Conservation (phyloP, 2,113 vertebrate species). For the Nicator chloris region DNA sequence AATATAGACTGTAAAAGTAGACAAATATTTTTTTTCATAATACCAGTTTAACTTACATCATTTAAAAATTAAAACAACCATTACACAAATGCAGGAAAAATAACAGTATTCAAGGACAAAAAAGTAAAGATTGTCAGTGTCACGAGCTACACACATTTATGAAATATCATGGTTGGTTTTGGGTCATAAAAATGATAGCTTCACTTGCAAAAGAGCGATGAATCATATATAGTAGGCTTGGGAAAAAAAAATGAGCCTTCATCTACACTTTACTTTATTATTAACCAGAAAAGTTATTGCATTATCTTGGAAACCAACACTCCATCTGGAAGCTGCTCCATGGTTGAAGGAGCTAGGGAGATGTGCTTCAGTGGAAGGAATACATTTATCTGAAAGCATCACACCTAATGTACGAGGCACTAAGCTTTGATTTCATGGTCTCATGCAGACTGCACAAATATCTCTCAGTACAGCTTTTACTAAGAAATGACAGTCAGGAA, state of each 20-base stretch:
- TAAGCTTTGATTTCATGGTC: conserved; percentile 60
- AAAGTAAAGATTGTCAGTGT: background rate
- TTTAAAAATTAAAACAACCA: background rate
- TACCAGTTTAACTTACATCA: background rate
- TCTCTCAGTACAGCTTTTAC: conserved; percentile 17
- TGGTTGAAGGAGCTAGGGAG: conserved; percentile 28
- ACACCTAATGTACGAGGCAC: background rate
- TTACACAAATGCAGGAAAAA: background rate
- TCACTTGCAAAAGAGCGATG: background rate
- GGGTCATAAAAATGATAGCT: conserved; percentile 6
- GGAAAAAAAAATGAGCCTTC: conserved; percentile 13
- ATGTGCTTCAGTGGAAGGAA: conserved; percentile 41
- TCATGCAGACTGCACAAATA: conserved; percentile 44
- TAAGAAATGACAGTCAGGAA: conserved; percentile 13
- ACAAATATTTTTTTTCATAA: background rate
- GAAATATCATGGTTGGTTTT: conserved; percentile 18
- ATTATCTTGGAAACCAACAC: conserved; percentile 41
- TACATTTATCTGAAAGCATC: conserved; percentile 28
- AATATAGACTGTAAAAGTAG: background rate
- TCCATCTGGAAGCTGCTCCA: conserved; percentile 41
- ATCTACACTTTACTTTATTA: conserved; percentile 24
- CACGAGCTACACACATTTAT: background rate
- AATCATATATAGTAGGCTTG: background rate
- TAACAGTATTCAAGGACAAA: background rate
- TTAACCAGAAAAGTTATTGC: conserved; percentile 42